Evolutionary conservation across 2,113 vertebrate genomes (phyloP).

Genomic region (Romanogobio albipinnatus): DNA sequence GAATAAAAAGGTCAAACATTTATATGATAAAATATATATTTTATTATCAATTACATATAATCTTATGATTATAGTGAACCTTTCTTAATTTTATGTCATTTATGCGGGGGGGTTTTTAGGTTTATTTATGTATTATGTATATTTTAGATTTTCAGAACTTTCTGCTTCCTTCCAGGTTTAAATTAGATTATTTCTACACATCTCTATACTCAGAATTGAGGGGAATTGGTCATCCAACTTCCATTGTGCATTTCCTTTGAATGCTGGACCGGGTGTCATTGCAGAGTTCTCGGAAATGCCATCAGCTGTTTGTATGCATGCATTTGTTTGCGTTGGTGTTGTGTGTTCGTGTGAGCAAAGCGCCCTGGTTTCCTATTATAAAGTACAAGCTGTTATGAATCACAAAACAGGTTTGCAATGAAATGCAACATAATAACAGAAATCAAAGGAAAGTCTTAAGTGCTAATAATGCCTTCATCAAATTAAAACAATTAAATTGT

Average conservation of each 20-base stretch:
- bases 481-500: neutral
- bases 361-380: slow-evolving; percentile 28
- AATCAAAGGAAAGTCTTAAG: neutral
- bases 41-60: neutral
- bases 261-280: neutral
- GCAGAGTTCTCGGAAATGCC: slow-evolving; percentile 29
- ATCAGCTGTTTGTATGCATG: neutral
- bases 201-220: no score
- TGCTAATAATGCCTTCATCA: neutral
- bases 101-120: no score
- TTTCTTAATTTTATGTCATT: no score
- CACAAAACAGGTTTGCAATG: neutral
- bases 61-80: neutral
- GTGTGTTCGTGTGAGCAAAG: slow-evolving; percentile 25
- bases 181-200: no score
- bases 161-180: no score
- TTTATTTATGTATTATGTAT: no score
- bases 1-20: neutral
- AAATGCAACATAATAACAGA: slow-evolving; percentile 14
- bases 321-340: neutral
- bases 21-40: neutral
- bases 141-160: neutral
- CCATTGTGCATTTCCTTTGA: neutral
- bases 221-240: neutral
- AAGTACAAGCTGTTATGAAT: slow-evolving; percentile 28